Evolutionary conservation across 1,140 invertebrate species (phyloP).

Genomic region (Bombus haemorrhoidalis): DNA sequence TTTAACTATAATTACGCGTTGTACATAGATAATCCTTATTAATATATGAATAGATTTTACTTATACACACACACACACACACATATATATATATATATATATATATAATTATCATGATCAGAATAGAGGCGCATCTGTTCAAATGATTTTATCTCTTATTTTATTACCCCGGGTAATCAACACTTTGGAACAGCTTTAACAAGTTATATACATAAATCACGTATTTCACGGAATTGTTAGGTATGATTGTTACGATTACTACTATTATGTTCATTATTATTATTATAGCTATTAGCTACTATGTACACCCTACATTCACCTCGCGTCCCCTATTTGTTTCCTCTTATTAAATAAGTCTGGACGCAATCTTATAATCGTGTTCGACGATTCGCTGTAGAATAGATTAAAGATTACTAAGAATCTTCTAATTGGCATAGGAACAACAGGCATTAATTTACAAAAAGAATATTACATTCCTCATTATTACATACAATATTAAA

Average conservation of each 20-base stretch:
- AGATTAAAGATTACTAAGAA: conserved; percentile 9
- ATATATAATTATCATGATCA: neutral
- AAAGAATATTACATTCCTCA: neutral
- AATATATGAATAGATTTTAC: neutral
- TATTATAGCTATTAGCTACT: neutral
- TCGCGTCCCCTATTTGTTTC: no score
- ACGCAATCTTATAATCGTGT: no score
- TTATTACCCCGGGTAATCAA: neutral
- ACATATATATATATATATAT: no score
- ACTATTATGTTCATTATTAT: neutral
- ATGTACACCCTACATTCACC: neutral
- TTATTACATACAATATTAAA: no score
- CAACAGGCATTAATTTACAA: neutral
- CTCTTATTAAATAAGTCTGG: no score
- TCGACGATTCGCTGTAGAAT: neutral
- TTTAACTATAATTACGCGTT: neutral
- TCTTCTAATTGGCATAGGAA: neutral
- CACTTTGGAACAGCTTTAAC: neutral
- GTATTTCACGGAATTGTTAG: neutral
- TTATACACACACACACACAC: no score
- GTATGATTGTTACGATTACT: neutral
- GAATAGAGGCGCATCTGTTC: neutral
- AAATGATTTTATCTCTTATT: conserved; percentile 1
- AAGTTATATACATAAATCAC: neutral
- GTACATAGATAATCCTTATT: neutral